Evolutionary conservation across 2,113 vertebrate species (phyloP).

Genomic region (Thalassoma bifasciatum): DNA sequence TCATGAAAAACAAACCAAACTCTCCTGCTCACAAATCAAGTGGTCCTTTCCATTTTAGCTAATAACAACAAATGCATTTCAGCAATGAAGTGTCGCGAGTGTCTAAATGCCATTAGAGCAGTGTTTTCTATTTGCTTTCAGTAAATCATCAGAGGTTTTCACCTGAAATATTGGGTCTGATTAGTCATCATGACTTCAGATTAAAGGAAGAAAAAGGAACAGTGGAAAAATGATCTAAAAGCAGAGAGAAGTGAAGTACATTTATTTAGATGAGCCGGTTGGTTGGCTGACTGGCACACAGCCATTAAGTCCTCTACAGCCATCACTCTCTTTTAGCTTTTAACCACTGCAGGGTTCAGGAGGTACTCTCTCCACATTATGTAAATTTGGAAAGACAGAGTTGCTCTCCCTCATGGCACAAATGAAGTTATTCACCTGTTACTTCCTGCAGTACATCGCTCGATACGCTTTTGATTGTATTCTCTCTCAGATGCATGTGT

Average conservation of each 20-base stretch:
- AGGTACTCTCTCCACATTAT: slow-evolving; percentile 5
- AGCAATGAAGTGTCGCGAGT: too few relatives aligned
- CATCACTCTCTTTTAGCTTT: background rate
- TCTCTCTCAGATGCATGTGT: slow-evolving; percentile 70
- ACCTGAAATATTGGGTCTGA: background rate
- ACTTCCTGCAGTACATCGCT: slow-evolving; percentile 13
- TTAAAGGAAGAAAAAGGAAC: background rate
- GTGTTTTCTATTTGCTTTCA: background rate
- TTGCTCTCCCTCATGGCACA: slow-evolving; percentile 9
- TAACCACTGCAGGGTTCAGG: background rate
- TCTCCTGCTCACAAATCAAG: too few relatives aligned
- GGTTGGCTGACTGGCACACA: background rate
- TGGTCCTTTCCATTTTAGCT: too few relatives aligned
- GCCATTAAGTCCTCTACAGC: background rate
- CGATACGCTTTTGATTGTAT: slow-evolving; percentile 37
- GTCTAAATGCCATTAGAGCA: background rate
- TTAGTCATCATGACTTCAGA: background rate
- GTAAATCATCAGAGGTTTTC: background rate
- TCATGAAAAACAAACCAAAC: too few relatives aligned
- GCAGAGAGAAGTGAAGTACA: background rate
- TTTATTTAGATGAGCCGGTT: background rate
- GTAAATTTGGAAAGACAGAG: background rate
- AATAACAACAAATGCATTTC: too few relatives aligned
- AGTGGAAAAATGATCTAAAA: background rate
- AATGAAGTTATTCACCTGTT: slow-evolving; percentile 11